Conservation (phyloP, 2,797 vertebrate genomes). For the Pantherophis vulpinus region DNA sequence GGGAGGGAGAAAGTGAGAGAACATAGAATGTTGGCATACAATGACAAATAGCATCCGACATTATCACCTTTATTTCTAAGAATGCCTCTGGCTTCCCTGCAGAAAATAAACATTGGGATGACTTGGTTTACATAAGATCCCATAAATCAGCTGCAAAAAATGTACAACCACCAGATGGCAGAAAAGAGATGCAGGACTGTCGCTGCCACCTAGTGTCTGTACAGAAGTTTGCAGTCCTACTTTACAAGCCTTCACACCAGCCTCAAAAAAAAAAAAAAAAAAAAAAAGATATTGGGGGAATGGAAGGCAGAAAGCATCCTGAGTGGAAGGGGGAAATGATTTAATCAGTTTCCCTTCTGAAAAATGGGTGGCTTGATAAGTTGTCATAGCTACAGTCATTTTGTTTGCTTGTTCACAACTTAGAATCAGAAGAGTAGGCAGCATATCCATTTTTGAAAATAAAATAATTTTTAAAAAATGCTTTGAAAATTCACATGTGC, state of each 20-base stretch:
- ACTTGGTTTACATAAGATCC: neutral
- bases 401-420: neutral
- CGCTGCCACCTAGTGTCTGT: neutral
- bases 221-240: neutral
- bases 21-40: neutral
- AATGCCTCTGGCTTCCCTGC: neutral
- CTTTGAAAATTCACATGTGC: neutral
- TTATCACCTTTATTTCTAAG: neutral
- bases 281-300: neutral
- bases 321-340: neutral
- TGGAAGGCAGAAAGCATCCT: neutral
- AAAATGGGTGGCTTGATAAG: neutral
- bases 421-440: neutral
- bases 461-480: neutral
- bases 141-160: neutral
- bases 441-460: neutral
- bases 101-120: neutral
- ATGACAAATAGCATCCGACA: neutral
- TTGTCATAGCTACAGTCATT: neutral
- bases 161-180: neutral
- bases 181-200: neutral
- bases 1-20: no score
- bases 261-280: neutral
- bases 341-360: neutral
- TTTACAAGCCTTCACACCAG: neutral